Conservation (phyloP, 2,888 invertebrate species). For the Tuta absoluta region DNA sequence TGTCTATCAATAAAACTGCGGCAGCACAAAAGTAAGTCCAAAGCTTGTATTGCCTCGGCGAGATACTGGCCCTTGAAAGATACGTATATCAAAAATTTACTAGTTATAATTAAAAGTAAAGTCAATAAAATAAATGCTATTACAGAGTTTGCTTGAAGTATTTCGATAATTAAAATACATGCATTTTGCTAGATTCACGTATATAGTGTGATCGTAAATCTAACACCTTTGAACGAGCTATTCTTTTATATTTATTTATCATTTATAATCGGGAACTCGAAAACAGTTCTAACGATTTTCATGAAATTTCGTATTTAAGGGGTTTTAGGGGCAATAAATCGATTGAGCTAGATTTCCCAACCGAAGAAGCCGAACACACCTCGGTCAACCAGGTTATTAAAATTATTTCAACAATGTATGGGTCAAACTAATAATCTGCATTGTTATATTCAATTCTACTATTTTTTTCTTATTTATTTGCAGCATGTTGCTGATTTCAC, state of each 20-base stretch:
- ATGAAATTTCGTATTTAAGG: too few relatives aligned
- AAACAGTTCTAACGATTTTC: too few relatives aligned
- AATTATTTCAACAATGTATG: not conserved
- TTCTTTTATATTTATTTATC: too few relatives aligned
- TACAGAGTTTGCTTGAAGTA: not conserved
- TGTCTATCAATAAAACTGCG: conserved; percentile 88
- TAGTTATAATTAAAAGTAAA: not conserved
- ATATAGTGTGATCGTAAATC: conserved; percentile 9
- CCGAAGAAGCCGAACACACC: too few relatives aligned
- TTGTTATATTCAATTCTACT: conserved; percentile 5
- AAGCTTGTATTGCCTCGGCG: not conserved
- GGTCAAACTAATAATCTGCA: conserved; percentile 12
- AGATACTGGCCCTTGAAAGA: not conserved
- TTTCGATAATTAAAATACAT: not conserved
- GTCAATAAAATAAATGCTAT: conserved; percentile 1
- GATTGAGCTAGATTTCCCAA: too few relatives aligned
- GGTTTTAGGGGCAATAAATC: too few relatives aligned
- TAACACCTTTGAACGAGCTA: too few relatives aligned
- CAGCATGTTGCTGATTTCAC: not conserved
- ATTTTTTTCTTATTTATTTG: not conserved
- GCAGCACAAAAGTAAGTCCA: conserved; percentile 32
- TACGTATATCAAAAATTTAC: not conserved
- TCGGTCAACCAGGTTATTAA: too few relatives aligned
- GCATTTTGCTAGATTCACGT: not conserved
- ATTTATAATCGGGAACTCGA: too few relatives aligned